These are phyloP conservation scores for Oryzias woworae DNA, from an alignment of 2,113 vertebrate species.

Conservation along the genomic window DNA sequence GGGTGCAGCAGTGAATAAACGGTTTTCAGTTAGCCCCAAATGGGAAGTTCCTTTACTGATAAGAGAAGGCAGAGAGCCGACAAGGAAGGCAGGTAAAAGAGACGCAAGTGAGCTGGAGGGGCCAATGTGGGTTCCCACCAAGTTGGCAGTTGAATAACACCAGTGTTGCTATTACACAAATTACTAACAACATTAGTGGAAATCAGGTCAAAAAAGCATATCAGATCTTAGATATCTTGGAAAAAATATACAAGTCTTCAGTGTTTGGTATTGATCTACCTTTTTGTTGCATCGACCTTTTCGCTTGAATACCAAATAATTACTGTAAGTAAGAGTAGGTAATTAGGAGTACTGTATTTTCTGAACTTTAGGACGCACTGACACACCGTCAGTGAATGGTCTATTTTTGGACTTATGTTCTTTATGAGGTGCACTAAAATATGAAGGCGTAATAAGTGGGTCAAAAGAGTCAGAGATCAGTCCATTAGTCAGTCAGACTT, in stretches of 20 bases:
- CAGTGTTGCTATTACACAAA: slow-evolving; percentile 45
- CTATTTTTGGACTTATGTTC: too few species aligned
- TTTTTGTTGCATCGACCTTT: neutral
- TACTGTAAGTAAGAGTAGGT: too few species aligned
- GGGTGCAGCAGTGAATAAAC: slow-evolving; percentile 61
- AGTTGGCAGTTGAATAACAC: slow-evolving; percentile 63
- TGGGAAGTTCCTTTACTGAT: slow-evolving; percentile 65
- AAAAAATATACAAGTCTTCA: slow-evolving; percentile 6
- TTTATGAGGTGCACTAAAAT: too few species aligned
- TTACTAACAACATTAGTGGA: slow-evolving; percentile 15
- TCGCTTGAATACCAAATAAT: neutral
- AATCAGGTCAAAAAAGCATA: slow-evolving; percentile 40
- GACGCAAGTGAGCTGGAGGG: slow-evolving; percentile 20
- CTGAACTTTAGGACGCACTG: too few species aligned
- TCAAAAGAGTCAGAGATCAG: too few species aligned
- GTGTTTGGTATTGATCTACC: neutral
- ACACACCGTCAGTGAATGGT: too few species aligned
- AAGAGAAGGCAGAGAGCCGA: slow-evolving; percentile 43
- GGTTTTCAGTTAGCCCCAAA: slow-evolving; percentile 71
- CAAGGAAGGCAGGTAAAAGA: slow-evolving; percentile 40
- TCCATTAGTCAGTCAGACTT: too few species aligned
- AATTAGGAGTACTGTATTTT: too few species aligned
- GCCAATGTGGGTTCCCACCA: slow-evolving; percentile 47
- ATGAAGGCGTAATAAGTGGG: too few species aligned
- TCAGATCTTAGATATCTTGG: slow-evolving; percentile 9